A percentile compares a stretch with the other conserved stretches of the same genome.
Conservation (phyloP, 2,888 invertebrate species). For the Agrochola litura region DNA sequence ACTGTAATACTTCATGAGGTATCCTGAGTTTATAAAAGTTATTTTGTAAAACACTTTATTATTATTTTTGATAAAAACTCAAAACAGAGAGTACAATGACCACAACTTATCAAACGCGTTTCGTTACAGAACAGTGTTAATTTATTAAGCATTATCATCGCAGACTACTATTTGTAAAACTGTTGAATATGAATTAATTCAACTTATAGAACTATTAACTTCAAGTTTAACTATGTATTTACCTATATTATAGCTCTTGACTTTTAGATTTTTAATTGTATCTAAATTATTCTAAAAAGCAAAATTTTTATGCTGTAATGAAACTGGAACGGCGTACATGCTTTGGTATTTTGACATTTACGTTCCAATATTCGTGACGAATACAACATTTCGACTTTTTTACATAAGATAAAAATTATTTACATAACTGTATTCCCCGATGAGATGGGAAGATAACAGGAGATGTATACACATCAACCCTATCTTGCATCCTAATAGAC, state of each 20-base stretch:
- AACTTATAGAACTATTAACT: background rate
- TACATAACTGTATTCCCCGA: background rate
- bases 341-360: slow-evolving; percentile 26
- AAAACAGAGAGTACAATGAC: slow-evolving; percentile 60
- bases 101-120: slow-evolving; percentile 42
- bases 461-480: too few relatives aligned
- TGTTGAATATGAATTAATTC: background rate
- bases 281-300: background rate
- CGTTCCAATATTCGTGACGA: slow-evolving; percentile 10
- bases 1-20: slow-evolving; percentile 33
- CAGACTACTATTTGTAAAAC: background rate
- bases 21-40: background rate
- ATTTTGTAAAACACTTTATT: slow-evolving; percentile 27
- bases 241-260: background rate
- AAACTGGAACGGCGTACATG: background rate
- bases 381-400: background rate
- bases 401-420: too few relatives aligned
- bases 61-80: slow-evolving; percentile 45
- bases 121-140: background rate
- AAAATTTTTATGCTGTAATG: rapidly evolving
- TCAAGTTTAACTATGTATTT: background rate
- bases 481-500: background rate
- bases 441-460: too few relatives aligned
- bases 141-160: slow-evolving; percentile 3
- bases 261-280: background rate